A percentile compares a stretch with the other conserved stretches of the same genome.
Conservation (phyloP, 1,140 invertebrate species). For the Lysiphlebus fabarum region DNA sequence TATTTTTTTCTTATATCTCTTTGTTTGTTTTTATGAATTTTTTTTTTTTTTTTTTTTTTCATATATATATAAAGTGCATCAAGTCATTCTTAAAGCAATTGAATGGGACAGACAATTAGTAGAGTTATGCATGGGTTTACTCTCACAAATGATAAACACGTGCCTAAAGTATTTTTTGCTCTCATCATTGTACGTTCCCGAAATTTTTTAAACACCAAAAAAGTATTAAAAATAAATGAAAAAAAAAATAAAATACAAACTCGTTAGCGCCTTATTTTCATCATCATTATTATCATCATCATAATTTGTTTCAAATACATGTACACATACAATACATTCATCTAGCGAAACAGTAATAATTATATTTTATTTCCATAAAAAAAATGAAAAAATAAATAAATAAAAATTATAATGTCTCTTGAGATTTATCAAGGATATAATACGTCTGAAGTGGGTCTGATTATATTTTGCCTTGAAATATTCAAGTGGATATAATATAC, state of each 20-base stretch:
- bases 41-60: neutral
- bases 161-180: slow-evolving; percentile 8
- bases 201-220: slow-evolving; percentile 7
- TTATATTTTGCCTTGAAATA: too few species aligned
- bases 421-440: too few species aligned
- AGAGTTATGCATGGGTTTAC: neutral
- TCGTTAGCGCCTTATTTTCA: slow-evolving; percentile 2
- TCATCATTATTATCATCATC: too few species aligned
- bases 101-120: slow-evolving; percentile 10
- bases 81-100: neutral
- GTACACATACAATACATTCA: too few species aligned
- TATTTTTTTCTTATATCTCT: neutral
- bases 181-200: slow-evolving; percentile 9
- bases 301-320: too few species aligned
- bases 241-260: slow-evolving; percentile 1
- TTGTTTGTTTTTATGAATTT: neutral
- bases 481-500: too few species aligned
- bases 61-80: neutral
- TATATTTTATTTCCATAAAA: too few species aligned
- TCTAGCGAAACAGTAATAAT: too few species aligned
- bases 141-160: slow-evolving; percentile 3
- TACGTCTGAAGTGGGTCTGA: too few species aligned
- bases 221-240: too few species aligned
- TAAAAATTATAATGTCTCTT: too few species aligned
- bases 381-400: too few species aligned